Base-by-base conservation (phyloP, 2,888 invertebrate genomes). In the Mongoloraphidia duomilia region DNA sequence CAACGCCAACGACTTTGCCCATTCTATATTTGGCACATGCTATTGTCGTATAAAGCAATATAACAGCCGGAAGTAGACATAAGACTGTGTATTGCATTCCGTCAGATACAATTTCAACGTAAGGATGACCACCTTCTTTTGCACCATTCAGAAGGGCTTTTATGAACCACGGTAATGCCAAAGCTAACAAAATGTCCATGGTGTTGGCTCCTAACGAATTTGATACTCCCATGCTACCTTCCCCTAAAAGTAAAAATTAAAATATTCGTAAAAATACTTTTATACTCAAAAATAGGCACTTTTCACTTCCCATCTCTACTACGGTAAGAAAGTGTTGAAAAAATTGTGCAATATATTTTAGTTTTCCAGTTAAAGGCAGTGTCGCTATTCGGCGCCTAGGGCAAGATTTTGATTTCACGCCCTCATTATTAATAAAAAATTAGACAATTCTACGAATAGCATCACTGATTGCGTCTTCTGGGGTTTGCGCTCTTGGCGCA, bases 171-270 rank as follows among this genome's bases (percentile, higher is more conserved):
- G 91, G 91, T 26, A 89, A 63, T 2, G 89, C 89, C 41, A 91
- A 68, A 2, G 90, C 89, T 46, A 90, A 73, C 2, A 91, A 67
- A 49, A 91, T 87, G 50, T 90, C 88, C 61, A 91, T 69, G 0
- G 88, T 87, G 61, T 91, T 91, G 0, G 88, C 87, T 1, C 91
- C 91, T 9, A 91, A 65, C 0, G 89, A 84, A 60, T 91, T 91
- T 8, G 89, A 89, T 17, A 91, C 84, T 0, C 89, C 90, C 71
- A 91, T 89, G 33, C 84, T 84, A 11, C 83, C 88, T 64, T 86
- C 80, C 54, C 88, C 89, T 89, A 61, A 33, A 42, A 14, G 26
- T 14, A 13, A 42, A n/a, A 42, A 38, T 5, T 42, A 42, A 13
- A 42, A 26, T 26, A 6, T 3, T 26, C 6, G 26, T 26, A 26